Percentiles rank a stretch among this genome's conserved stretches.
Evolutionary conservation across 2,797 vertebrate genomes (phyloP).

Genomic region (Clarias laeviceps): DNA sequence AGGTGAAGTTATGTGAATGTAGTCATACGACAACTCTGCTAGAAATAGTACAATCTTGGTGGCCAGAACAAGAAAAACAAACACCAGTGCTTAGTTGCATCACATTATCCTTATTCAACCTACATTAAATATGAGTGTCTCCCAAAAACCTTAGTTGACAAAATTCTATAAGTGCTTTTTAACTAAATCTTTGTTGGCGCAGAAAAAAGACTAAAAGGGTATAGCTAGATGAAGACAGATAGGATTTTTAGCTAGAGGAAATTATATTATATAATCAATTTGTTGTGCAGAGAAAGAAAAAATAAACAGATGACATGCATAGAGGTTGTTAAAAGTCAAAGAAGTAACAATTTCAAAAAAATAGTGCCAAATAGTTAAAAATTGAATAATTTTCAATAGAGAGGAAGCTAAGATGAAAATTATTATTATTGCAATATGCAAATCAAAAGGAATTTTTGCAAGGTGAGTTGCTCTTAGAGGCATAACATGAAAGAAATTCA

Average conservation of each 20-base stretch:
- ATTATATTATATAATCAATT: background rate
- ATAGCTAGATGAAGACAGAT: background rate
- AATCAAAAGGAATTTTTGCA: background rate
- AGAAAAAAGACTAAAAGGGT: background rate
- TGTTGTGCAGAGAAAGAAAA: background rate
- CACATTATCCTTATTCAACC: background rate
- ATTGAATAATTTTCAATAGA: background rate
- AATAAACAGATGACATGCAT: background rate
- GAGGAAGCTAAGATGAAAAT: background rate
- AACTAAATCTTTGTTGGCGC: background rate
- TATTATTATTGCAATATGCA: background rate
- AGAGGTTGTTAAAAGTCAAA: background rate
- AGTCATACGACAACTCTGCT: background rate
- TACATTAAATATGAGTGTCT: background rate
- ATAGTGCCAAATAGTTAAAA: background rate
- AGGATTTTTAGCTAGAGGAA: background rate
- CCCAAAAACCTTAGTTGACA: background rate
- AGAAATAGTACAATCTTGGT: background rate
- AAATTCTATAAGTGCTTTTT: background rate
- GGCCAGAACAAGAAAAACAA: background rate
- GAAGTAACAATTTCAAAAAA: background rate
- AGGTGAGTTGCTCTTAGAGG: background rate
- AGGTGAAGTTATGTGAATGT: background rate
- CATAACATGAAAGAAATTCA: background rate
- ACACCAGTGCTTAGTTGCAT: background rate